These are phyloP conservation scores for Amblyopsis rosae DNA, from an alignment of 2,113 vertebrate genomes.

Conservation along the genomic window DNA sequence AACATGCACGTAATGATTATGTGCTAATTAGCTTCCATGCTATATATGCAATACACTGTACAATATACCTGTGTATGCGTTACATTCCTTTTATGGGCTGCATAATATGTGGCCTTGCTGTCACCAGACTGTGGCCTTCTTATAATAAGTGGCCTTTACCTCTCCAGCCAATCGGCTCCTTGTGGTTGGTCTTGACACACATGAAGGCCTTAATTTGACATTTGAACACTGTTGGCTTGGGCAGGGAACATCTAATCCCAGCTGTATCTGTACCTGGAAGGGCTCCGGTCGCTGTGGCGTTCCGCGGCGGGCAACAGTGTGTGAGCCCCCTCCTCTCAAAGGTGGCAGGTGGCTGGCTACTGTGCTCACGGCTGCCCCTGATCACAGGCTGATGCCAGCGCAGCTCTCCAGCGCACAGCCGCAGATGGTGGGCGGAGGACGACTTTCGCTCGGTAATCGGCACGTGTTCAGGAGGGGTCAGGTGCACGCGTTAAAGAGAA, in stretches of 20 bases:
- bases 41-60: too few species aligned
- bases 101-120: background rate
- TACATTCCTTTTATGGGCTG: too few species aligned
- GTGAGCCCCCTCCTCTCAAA: background rate
- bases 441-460: constrained; percentile 28
- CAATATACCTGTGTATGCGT: too few species aligned
- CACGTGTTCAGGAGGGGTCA: constrained; percentile 44
- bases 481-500: constrained; percentile 16
- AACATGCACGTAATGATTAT: too few species aligned
- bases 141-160: constrained; percentile 20
- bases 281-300: constrained; percentile 3
- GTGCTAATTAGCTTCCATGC: too few species aligned
- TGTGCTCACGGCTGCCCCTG: constrained; percentile 46
- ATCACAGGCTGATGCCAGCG: constrained; percentile 41
- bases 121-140: constrained; percentile 9
- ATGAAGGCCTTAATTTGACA: constrained; percentile 14
- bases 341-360: constrained; percentile 45
- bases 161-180: background rate
- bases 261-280: background rate
- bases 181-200: constrained; percentile 4
- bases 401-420: constrained; percentile 17
- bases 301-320: constrained; percentile 28
- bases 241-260: constrained; percentile 8
- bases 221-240: background rate
- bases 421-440: constrained; percentile 50